Base-by-base conservation (phyloP, 2,888 invertebrate genomes). In the Timandra comae region DNA sequence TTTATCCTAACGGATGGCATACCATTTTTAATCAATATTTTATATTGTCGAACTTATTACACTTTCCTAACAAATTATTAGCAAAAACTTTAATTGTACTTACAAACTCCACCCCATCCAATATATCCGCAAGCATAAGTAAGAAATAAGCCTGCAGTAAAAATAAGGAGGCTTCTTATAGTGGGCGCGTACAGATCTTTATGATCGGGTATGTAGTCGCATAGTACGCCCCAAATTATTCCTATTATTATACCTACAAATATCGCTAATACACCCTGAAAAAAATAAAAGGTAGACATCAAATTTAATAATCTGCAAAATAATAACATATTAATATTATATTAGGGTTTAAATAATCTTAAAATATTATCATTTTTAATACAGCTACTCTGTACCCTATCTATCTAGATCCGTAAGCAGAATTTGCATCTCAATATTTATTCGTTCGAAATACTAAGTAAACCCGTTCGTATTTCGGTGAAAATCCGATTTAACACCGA, bases 101-200 rank as follows among this genome's bases (percentile, higher is more conserved):
- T 57, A 84, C 84, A 76, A 33, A 70, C 70, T 32, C 84, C 84
- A 24, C 84, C 84, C 82, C 84, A 84, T 29, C 82, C 81, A 20
- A 70, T 41, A 37, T 70, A 71, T 40, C 68, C 77, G 11, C 68
- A 47, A 31, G 63, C 64, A 42, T 84, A 84, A 29, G 64, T 69
- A 32, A 80, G 52, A 12, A 81, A 52, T 29, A 73, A 49, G 3
- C 84, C 84, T 25, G 77, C 80, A 11, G 61, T 43, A 22, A 85
- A 73, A 44, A 85, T 75, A 29, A 78, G 67, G 21, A 81, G 38
- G 42, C 82, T 81, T 30, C 80, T 68, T 35, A 81, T 61, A 21
- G 79, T 63, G 3, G 82, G 76, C 2, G 82, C 75, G 49, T 78
- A 79, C 24, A 64, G 44, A 50, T 85, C 84, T 19, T 45, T 61